Conservation (phyloP, 2,797 vertebrate species). For the Bradypodion ventrale region DNA sequence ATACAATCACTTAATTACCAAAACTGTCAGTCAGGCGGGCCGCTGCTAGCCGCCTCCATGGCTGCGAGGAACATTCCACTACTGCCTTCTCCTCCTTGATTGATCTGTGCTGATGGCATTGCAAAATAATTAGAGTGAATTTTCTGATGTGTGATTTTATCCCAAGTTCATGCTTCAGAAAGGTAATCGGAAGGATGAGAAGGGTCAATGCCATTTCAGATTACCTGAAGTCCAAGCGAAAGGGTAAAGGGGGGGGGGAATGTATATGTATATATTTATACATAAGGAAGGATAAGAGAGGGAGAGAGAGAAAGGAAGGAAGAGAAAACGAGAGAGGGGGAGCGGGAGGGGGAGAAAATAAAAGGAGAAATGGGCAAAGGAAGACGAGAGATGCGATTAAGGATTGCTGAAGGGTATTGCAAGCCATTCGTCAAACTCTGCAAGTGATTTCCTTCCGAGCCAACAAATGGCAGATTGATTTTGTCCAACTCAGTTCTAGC, state of each 20-base stretch:
- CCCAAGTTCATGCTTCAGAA: slow-evolving; percentile 92
- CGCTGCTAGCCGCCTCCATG: slow-evolving; percentile 81
- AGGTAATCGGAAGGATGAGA: slow-evolving; percentile 93
- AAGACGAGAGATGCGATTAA: slow-evolving; percentile 67
- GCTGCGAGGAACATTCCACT: slow-evolving; percentile 87
- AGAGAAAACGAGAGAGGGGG: slow-evolving; percentile 33
- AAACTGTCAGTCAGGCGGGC: slow-evolving; percentile 94
- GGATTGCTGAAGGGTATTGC: slow-evolving; percentile 81
- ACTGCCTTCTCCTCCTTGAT: slow-evolving; percentile 85
- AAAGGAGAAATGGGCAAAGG: slow-evolving; percentile 54
- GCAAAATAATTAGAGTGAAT: slow-evolving; percentile 94
- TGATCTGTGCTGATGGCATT: slow-evolving; percentile 95
- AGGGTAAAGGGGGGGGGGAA: slow-evolving; percentile 65
- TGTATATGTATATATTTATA: slow-evolving; percentile 2
- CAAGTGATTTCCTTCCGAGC: slow-evolving; percentile 84
- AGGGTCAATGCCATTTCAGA: slow-evolving; percentile 94
- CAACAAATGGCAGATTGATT: slow-evolving; percentile 92
- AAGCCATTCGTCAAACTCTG: slow-evolving; percentile 85
- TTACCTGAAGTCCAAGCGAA: slow-evolving; percentile 88
- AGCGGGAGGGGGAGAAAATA: slow-evolving; percentile 50
- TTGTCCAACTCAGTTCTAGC: slow-evolving; percentile 84
- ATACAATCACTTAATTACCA: slow-evolving; percentile 98
- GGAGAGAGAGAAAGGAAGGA: slow-evolving; percentile 49
- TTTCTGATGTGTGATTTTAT: slow-evolving; percentile 95
- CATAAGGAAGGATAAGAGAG: slow-evolving; percentile 60